Base-by-base conservation (phyloP, 2,113 vertebrate genomes). In the Orcinus orca region DNA sequence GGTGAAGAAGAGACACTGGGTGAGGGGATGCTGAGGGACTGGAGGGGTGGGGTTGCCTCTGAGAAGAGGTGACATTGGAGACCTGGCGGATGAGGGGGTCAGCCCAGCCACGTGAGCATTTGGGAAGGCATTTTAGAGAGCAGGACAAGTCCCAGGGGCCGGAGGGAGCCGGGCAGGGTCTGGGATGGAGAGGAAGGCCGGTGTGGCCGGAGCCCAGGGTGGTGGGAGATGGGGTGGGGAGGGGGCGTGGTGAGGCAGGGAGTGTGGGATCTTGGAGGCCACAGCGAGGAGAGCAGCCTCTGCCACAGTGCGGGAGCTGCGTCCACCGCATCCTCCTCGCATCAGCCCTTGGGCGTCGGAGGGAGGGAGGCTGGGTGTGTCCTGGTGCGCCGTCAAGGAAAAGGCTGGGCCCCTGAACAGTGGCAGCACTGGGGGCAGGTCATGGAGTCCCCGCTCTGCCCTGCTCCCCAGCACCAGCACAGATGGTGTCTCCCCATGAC, bases 171-270 rank as follows among this genome's bases (percentile, higher is more conserved):
- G 7, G 14, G 55, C 13, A 31, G 26, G 14, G 3, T 23, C 41
- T 50, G 47, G 25, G 20, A 58, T 50, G 12, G 63, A 44, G 50
- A 38, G 71, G 38, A 70, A 62, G 21, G 38, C 25, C 50, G 14
- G 25, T 10, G 26, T 50, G 41, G 6, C 65, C 58, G 33, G 3
- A 85, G 5, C 26, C 18, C 2, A n/a, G 50, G 7, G 41, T 5
- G 7, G 33, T 6, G 8, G 80, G 65, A 25, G 47, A 25, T 5
- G 21, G 33, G 58, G 58, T 50, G 21, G 3, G 12, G 11, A 73
- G 12, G 1, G 6, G 29, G 31, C 18, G 6, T 11, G 13, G 4
- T 14, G 25, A 63, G 14, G 29, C 0, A 6, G 25, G 3, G 11
- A 18, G 63, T 8, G 8, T 2, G 4, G 17, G 17, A 9, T 33